These are phyloP conservation scores for Ptychoptera contaminata DNA, from an alignment of 2,888 invertebrate species.

Conservation along the genomic window DNA sequence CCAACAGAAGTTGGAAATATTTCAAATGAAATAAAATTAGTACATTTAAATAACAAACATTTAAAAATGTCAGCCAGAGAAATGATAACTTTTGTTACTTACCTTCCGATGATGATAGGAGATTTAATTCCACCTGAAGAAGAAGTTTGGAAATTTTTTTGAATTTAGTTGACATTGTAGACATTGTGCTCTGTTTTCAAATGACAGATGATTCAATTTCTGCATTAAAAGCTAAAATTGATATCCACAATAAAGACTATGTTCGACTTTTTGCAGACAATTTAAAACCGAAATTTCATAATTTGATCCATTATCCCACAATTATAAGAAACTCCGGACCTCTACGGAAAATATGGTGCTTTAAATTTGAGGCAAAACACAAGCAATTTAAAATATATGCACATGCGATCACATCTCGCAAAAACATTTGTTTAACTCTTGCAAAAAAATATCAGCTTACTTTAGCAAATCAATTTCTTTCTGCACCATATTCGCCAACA, in stretches of 20 bases:
- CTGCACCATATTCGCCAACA: background rate
- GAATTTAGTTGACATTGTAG: constrained; percentile 14
- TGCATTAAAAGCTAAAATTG: constrained; percentile 7
- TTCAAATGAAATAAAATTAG: constrained; percentile 10
- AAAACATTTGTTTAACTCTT: constrained; percentile 4
- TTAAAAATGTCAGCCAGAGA: constrained; percentile 14
- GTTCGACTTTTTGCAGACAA: constrained; percentile 10
- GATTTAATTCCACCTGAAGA: constrained; percentile 15
- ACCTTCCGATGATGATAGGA: constrained; percentile 15
- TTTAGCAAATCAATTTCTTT: background rate
- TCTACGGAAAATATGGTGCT: constrained; percentile 9
- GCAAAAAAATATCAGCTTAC: constrained; percentile 11
- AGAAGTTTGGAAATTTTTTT: constrained; percentile 13
- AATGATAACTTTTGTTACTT: constrained; percentile 14
- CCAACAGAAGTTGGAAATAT: constrained; percentile 13
- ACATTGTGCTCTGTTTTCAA: constrained; percentile 10
- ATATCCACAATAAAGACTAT: constrained; percentile 9
- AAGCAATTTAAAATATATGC: constrained; percentile 14
- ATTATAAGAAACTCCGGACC: constrained; percentile 10
- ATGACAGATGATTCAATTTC: constrained; percentile 7
- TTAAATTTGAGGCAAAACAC: constrained; percentile 15
- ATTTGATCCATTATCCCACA: constrained; percentile 11
- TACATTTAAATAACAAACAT: constrained; percentile 7
- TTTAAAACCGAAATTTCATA: constrained; percentile 8
- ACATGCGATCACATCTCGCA: constrained; percentile 12